Base-by-base conservation (phyloP, 1,140 invertebrate species). In the Zaprionus nigranus region DNA sequence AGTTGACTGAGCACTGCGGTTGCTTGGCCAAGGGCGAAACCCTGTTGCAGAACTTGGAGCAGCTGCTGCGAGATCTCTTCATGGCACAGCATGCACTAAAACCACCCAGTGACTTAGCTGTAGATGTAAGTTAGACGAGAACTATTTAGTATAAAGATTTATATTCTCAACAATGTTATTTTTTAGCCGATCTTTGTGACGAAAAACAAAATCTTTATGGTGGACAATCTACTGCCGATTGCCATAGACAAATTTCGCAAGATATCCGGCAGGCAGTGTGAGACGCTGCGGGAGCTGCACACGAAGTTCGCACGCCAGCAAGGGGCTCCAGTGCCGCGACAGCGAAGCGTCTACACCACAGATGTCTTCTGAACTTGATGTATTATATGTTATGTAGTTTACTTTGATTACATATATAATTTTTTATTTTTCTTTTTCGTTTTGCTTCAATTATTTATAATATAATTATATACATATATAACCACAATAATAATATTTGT, bases 381-480 rank as follows among this genome's bases (percentile, higher is more conserved):
- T 26, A 28, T 34, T 51, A 22, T 22, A 58, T 28, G 22, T 13
- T n/a, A 5, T 62, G n/a, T 20, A 71, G 38, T 77, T 74, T 72
- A 75, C 46, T 73, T 90, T 79, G 90, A 92, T 92, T 92, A 92
- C 90, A 92, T 90, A 92, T 92, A 92, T 92, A 92, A 80, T 72
- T 76, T 82, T 86, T 91, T 83, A 81, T 91, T 90, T 82, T 90
- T 76, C 79, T 79, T 81, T 91, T 80, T 78, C 78, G 77, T 73
- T 90, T 90, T 90, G 80, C 86, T 92, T 90, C 86, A 92, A 90
- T 90, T 91, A 92, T 91, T 91, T 91, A 91, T 91, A 91, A 91
- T 92, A 92, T 92, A 92, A 92, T 92, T 92, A 92, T 92, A 92
- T 92, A 92, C 90, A 92, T 92, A 92, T 86, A 92, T 92, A 92